phyloP scores from a whole-genome alignment of 2,113 vertebrate species.

The Nothobranchius furzeri region DNA sequence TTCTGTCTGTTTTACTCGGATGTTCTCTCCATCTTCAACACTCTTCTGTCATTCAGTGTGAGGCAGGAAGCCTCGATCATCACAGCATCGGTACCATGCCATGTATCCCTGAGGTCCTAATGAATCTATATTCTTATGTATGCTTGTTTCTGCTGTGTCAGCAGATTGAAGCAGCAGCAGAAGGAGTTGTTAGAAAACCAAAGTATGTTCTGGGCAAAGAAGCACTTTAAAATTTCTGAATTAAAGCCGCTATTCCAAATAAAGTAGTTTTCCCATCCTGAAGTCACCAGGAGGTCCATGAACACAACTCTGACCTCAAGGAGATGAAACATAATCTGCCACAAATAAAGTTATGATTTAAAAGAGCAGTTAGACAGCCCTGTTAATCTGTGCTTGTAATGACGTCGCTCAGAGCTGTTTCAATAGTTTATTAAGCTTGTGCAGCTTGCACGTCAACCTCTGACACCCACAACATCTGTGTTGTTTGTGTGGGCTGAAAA shows the following conservation, averaged over 20 bases:
- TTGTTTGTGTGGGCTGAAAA: slow-evolving; percentile 60
- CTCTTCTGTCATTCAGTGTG: slow-evolving; percentile 20
- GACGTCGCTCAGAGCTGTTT: slow-evolving; percentile 56
- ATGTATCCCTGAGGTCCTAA: background rate
- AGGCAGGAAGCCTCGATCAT: background rate
- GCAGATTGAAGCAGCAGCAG: background rate
- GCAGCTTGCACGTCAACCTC: slow-evolving; percentile 54
- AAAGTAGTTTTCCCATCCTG: too few species aligned
- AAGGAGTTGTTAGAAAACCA: too few species aligned
- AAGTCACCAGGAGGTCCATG: too few species aligned
- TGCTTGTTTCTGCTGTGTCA: background rate
- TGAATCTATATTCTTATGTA: background rate
- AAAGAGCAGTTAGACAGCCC: slow-evolving; percentile 37
- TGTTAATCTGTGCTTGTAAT: slow-evolving; percentile 49
- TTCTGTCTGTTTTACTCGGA: slow-evolving; percentile 28
- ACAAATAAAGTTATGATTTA: slow-evolving; percentile 10
- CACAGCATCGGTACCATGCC: background rate
- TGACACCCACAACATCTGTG: slow-evolving; percentile 67
- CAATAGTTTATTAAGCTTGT: slow-evolving; percentile 58
- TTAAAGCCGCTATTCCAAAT: too few species aligned
- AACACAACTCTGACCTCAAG: background rate
- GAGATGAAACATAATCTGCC: background rate
- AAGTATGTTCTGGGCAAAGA: too few species aligned
- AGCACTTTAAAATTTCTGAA: too few species aligned
- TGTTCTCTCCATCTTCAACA: slow-evolving; percentile 15